Evolutionary conservation across 37 sponge, comb jelly and placozoan species (phyloP), one percentile per base, ranked within the genome.

Genomic region (Beroe ovata): DNA sequence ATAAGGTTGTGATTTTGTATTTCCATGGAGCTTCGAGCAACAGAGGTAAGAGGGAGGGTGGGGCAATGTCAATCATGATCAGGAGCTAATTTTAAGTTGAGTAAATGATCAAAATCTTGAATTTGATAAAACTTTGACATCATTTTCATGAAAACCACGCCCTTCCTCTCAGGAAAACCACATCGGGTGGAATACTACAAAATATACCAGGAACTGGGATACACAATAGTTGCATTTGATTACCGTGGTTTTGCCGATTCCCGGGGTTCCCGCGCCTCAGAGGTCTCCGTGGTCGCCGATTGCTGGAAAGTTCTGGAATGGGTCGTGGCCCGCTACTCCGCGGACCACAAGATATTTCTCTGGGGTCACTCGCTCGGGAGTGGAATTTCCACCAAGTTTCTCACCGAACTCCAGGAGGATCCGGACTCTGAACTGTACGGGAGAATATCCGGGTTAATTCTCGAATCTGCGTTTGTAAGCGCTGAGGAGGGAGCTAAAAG

Each of bases 281-380:
- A 96, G 72, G 88, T 38, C 20, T 92, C 92, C 60, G 88, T 94
- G 88, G 92, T 90, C 64, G 93, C 93, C 60, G 96, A 96, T 47
- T 77, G 90, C 20, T 47, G 88, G 23, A 62, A 92, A 36, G 90
- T 92, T 33, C 92, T 92, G 93, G 71, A 92, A 0, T 95, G 95
- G 95, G 39, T 92, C 19, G 59, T 29, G 37, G 18, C 90, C 6
- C 58, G 91, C 4, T 91, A 90, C 29, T 91, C 94, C 28, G n/a
- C n/a, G n/a, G 47, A 89, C 0, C 40, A 92, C 25, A 42, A 72
- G 28, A 38, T 96, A 3, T 91, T 90, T 39, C 28, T 96, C n/a
- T 96, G 93, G 94, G 96, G 96, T 0, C 96, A 96, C 60, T 96
- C 96, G 29, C 90, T 96, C 1, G 96, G 96, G 4, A 91, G 92